A percentile compares a stretch with the other conserved stretches of the same genome.
phyloP scores from a whole-genome alignment of 2,797 vertebrate species.

The Macrochelys suwanniensis region DNA sequence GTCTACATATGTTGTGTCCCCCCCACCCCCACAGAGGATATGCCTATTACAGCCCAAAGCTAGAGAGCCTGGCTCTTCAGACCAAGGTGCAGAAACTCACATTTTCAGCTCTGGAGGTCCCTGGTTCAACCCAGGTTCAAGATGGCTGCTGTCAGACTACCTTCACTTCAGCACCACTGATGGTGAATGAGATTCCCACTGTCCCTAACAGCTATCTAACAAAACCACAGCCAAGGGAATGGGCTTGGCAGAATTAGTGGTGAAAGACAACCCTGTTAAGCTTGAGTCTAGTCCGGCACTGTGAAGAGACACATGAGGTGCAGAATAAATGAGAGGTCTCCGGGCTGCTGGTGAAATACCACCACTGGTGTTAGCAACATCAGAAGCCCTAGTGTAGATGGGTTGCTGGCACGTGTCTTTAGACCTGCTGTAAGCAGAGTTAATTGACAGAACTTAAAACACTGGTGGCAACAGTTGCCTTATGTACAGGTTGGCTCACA shows the following conservation, averaged over 20 bases:
- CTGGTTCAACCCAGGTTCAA: background rate
- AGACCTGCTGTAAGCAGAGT: background rate
- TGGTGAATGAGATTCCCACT: background rate
- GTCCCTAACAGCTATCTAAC: background rate
- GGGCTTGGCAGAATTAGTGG: background rate
- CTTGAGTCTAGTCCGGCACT: too few relatives aligned
- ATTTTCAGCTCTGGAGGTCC: background rate
- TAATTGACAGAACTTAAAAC: background rate
- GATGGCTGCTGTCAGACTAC: background rate
- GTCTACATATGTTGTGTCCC: background rate
- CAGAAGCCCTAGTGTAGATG: fast-evolving
- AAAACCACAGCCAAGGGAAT: background rate
- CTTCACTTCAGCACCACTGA: background rate
- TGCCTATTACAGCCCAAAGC: background rate
- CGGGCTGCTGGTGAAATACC: background rate
- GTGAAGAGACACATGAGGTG: background rate
- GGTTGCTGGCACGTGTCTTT: background rate
- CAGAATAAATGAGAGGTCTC: background rate
- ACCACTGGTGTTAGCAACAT: background rate
- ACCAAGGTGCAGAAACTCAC: background rate
- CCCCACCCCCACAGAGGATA: background rate
- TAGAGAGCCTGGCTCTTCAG: background rate
- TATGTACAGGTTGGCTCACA: background rate
- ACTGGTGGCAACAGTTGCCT: background rate
- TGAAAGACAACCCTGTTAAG: background rate